These are phyloP conservation scores for Sorex fumeus DNA, from an alignment of 2,113 vertebrate species.

Conservation along the genomic window DNA sequence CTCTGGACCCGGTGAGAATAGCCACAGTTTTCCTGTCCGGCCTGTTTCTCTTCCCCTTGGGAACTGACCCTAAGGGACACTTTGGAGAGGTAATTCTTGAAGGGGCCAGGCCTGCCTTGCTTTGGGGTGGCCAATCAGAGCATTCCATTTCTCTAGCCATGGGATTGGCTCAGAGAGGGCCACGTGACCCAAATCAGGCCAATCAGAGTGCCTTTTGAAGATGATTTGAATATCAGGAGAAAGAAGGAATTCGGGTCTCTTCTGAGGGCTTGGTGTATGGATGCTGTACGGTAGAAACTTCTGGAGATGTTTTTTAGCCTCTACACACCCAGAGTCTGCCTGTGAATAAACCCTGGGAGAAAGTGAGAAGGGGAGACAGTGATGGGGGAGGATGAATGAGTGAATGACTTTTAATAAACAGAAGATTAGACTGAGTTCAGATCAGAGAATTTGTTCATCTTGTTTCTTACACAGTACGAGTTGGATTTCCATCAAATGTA, in stretches of 20 bases:
- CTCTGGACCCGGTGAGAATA: neutral
- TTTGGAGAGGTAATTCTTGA: neutral
- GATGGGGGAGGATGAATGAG: neutral
- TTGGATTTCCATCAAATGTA: constrained; percentile 28
- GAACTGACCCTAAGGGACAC: neutral
- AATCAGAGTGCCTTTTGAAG: neutral
- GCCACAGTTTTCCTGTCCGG: neutral
- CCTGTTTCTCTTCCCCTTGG: neutral
- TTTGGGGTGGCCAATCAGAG: neutral
- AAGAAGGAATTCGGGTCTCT: neutral
- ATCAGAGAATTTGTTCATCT: neutral
- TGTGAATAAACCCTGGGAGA: neutral
- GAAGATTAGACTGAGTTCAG: neutral
- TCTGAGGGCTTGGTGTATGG: neutral
- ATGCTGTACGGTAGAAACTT: neutral
- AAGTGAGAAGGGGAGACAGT: neutral
- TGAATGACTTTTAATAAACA: neutral
- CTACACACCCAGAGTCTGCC: neutral
- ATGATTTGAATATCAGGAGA: neutral
- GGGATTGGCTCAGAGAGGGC: neutral
- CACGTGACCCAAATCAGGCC: neutral
- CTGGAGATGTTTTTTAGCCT: neutral
- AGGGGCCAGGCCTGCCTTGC: neutral
- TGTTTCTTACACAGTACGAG: neutral
- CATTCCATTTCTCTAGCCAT: neutral